Evolutionary conservation across 2,113 vertebrate species (phyloP).

Genomic region (Marmota flaviventris): DNA sequence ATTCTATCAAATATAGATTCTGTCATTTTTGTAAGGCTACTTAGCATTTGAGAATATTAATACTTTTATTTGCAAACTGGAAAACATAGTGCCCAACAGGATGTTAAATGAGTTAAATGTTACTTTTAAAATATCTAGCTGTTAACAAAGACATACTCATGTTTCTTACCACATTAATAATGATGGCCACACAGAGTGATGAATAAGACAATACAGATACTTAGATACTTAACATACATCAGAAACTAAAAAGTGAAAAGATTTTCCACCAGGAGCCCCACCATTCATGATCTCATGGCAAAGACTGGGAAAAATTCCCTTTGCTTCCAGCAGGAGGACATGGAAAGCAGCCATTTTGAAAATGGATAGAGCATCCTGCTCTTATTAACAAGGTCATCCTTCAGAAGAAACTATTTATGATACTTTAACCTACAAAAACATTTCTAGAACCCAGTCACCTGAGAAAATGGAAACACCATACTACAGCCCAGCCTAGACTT

Average conservation of each 20-base stretch:
- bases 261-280: no score
- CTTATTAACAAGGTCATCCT: fast-evolving
- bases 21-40: not conserved
- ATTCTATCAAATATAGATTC: not conserved
- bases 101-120: not conserved
- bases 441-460: no score
- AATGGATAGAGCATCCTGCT: not conserved
- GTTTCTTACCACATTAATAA: not conserved
- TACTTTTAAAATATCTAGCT: not conserved
- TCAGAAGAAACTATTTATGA: not conserved
- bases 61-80: not conserved
- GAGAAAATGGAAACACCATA: not conserved
- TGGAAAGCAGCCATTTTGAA: not conserved
- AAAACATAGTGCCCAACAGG: not conserved
- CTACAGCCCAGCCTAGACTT: not conserved
- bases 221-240: not conserved
- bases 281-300: not conserved
- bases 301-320: not conserved
- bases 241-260: not conserved
- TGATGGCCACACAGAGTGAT: not conserved
- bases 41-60: not conserved
- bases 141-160: not conserved
- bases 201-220: fast-evolving
- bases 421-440: not conserved
- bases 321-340: not conserved